Evolutionary conservation across 2,888 invertebrate genomes (phyloP).

Genomic region (Opisthograptis luteolata): DNA sequence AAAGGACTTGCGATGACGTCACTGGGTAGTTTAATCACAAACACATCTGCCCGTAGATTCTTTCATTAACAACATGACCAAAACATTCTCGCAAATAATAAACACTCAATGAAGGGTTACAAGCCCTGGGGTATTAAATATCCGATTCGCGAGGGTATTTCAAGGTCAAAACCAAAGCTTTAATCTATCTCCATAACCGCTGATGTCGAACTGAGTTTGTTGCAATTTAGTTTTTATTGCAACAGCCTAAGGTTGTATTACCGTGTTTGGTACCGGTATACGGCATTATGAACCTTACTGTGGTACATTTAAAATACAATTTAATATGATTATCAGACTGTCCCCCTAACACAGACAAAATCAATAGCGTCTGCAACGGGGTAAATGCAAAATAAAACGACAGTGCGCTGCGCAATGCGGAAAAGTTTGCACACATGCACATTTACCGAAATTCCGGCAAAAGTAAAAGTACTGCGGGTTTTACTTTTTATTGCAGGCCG

Average conservation of each 20-base stretch:
- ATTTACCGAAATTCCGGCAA: constrained; percentile 20
- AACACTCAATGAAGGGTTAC: constrained; percentile 39
- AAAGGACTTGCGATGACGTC: constrained; percentile 6
- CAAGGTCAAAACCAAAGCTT: constrained; percentile 43
- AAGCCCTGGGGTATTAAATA: constrained; percentile 35
- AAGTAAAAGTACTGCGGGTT: constrained; percentile 18
- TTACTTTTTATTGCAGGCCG: neutral
- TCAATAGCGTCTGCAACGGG: constrained; percentile 77
- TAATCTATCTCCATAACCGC: constrained; percentile 30
- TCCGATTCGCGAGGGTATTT: constrained; percentile 41
- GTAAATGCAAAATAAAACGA: constrained; percentile 70
- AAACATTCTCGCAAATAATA: constrained; percentile 30
- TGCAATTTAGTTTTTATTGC: constrained; percentile 28
- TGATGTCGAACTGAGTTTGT: constrained; percentile 1
- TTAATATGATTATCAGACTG: constrained; percentile 80
- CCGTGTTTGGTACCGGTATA: constrained; percentile 17
- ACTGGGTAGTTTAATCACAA: neutral
- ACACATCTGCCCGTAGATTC: constrained; percentile 5
- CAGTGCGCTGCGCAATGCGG: constrained; percentile 46
- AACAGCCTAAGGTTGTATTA: constrained; percentile 18
- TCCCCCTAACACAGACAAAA: constrained; percentile 84
- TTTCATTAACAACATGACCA: constrained; percentile 16
- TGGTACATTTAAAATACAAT: constrained; percentile 78
- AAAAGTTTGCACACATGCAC: constrained; percentile 35
- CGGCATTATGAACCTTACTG: constrained; percentile 55